A percentile compares a stretch with the other conserved stretches of the same genome.
Conservation (phyloP, 2,113 vertebrate genomes). For the Hiodon tergisus region DNA sequence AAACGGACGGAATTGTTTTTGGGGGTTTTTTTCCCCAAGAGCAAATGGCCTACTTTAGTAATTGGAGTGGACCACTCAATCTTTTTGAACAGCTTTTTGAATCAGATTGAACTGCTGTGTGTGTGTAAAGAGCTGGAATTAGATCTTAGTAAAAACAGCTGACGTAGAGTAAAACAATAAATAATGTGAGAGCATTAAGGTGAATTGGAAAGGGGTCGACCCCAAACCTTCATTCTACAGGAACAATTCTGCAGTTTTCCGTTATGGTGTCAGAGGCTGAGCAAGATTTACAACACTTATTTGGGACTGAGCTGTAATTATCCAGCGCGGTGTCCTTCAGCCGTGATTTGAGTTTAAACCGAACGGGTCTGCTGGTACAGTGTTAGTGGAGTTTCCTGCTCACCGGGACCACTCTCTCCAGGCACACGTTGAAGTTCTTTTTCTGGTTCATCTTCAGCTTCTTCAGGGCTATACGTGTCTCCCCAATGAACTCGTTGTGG, state of each 20-base stretch:
- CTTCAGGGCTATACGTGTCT: constrained; percentile 90
- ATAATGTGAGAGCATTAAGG: too few species aligned
- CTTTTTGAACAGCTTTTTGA: neutral
- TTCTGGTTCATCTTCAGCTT: constrained; percentile 90
- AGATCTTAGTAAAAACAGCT: too few species aligned
- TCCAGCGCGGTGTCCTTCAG: neutral
- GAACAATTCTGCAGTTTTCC: too few species aligned
- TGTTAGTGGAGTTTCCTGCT: constrained; percentile 33
- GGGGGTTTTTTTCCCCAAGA: too few species aligned
- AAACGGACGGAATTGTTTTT: neutral
- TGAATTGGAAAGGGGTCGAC: too few species aligned
- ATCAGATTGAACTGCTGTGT: too few species aligned
- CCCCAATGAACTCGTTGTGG: constrained; percentile 96
- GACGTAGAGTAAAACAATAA: too few species aligned
- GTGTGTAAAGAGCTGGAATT: too few species aligned
- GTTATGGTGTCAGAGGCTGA: neutral
- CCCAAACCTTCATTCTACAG: too few species aligned
- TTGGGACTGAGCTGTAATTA: neutral
- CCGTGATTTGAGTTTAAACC: neutral
- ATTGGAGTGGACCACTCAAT: neutral
- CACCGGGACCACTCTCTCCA: constrained; percentile 89
- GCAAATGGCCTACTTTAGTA: neutral
- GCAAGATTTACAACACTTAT: neutral
- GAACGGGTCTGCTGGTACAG: neutral
- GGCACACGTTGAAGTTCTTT: constrained; percentile 91